phyloP scores from a whole-genome alignment of 2,888 invertebrate species.

The Acrobasis suavella region DNA sequence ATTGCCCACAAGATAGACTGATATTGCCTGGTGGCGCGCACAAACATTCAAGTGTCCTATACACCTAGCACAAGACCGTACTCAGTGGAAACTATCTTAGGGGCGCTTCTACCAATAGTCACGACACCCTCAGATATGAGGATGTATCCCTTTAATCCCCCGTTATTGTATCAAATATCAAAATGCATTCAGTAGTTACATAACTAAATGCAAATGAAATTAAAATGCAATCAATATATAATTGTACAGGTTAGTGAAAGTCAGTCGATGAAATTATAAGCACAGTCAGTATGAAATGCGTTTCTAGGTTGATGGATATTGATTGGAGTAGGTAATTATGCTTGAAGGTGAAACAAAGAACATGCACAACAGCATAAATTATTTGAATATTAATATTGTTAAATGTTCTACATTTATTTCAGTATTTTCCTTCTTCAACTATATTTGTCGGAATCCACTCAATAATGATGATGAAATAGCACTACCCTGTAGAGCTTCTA shows the following conservation, averaged over 20 bases:
- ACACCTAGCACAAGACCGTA: too few relatives aligned
- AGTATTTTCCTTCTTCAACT: not conserved
- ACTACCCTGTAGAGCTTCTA: not conserved
- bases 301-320: constrained; percentile 21
- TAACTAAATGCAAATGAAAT: too few relatives aligned
- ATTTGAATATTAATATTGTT: not conserved
- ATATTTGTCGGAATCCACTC: not conserved
- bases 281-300: not conserved
- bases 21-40: too few relatives aligned
- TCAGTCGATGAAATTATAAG: not conserved
- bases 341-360: constrained; percentile 1
- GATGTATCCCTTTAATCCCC: too few relatives aligned
- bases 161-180: too few relatives aligned
- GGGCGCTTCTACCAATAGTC: too few relatives aligned
- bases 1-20: too few relatives aligned
- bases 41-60: too few relatives aligned
- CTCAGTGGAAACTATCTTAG: too few relatives aligned
- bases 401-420: not conserved
- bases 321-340: not conserved
- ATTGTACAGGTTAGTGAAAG: not conserved
- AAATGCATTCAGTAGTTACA: too few relatives aligned
- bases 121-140: too few relatives aligned
- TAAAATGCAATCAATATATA: not conserved
- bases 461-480: not conserved
- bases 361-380: not conserved